These are phyloP conservation scores for Crocuta crocuta DNA, from an alignment of 2,113 vertebrate species.

Conservation along the genomic window DNA sequence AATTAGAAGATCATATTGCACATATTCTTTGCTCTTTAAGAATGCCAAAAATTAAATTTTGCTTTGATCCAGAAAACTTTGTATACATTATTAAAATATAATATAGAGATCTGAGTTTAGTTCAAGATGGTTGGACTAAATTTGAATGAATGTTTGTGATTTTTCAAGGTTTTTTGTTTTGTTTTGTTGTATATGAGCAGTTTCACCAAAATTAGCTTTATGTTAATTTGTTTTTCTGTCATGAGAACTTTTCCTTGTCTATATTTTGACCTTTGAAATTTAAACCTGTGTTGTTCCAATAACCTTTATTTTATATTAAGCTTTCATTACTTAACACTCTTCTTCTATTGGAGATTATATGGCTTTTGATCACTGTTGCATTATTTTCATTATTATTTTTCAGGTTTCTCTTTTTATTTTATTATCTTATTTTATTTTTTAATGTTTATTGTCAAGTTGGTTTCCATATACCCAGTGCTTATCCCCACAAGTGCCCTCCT, in stretches of 20 bases:
- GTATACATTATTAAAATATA: background rate
- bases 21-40: conserved; percentile 12
- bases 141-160: conserved; percentile 1
- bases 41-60: conserved; percentile 39
- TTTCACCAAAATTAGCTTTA: background rate
- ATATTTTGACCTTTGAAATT: background rate
- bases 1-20: background rate
- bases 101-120: background rate
- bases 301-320: background rate
- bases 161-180: background rate
- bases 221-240: background rate
- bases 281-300: background rate
- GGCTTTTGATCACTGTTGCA: background rate
- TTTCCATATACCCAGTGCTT: too few relatives aligned
- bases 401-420: background rate
- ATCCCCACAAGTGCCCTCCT: too few relatives aligned
- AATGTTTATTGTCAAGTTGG: too few relatives aligned
- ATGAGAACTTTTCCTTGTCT: background rate
- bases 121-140: background rate
- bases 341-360: background rate
- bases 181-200: background rate
- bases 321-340: background rate
- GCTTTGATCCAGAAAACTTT: background rate
- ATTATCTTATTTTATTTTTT: background rate
- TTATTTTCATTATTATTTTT: conserved; percentile 24